Base-by-base conservation (phyloP, 2,797 vertebrate species). In the Lophius americanus region DNA sequence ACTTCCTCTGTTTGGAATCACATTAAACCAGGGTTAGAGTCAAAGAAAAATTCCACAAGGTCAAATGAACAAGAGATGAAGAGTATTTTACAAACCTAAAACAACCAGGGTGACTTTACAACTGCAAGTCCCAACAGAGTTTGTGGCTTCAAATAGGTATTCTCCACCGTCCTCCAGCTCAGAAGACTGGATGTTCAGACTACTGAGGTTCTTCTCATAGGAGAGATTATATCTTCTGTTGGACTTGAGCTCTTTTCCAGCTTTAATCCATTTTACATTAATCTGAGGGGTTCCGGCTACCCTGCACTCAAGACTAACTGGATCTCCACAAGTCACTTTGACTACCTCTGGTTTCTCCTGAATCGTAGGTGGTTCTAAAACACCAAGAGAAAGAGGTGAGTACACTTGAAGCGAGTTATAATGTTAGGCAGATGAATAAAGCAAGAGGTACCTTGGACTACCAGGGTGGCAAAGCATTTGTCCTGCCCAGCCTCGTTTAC, bases 401-500 rank as follows among this genome's bases (percentile, higher is more conserved):
- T 53, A 5, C 3, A 14, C 39, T n/a, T 23, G 51, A 13, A 43
- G 36, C 37, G 2, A 39, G 51, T 9, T 55, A 3, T 13, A 35
- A 39, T 43, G n/a, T 74, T 62, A 56, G n/a, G 23, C 14, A 48
- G 7, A 39, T 46, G 43, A 41, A 39, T 5, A 1, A 6, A 42
- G 93, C 88, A 74, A 93, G 60, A 47, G 11, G 33, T 85, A 96
- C 96, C 90, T 96, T 89, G 88, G 94, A 88, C 96, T 79, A 91
- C 78, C 51, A 98, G 95, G 71, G 93, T 93, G 64, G 95, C 95
- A 70, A 94, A 96, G 73, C 95, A 97, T 80, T 93, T 94, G 64
- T 95, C 95, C 50, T 91, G 11, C 2, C 96, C 96, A 5, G 95
- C 96, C 63, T 97, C 95, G 0, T 97, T 98, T 73, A 94, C 91